Conservation (phyloP, 2,113 vertebrate species). For the Syngnathus floridae region DNA sequence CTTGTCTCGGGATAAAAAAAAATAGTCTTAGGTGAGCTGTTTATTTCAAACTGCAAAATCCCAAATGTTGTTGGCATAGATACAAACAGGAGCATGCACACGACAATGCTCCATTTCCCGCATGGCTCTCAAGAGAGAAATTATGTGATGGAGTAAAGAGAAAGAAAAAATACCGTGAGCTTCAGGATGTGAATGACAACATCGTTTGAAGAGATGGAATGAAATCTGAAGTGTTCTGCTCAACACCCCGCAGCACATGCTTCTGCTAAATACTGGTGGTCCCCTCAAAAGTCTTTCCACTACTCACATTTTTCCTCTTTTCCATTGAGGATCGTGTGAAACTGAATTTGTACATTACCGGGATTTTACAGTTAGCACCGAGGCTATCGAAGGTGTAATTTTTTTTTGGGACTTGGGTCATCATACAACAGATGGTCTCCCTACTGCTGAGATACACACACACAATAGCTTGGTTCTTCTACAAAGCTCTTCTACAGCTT, state of each 20-base stretch:
- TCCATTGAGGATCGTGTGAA: constrained; percentile 9
- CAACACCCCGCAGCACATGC: constrained; percentile 27
- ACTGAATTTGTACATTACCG: constrained; percentile 16
- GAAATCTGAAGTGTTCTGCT: constrained; percentile 28
- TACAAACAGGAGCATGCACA: constrained; percentile 28
- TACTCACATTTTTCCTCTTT: constrained; percentile 14
- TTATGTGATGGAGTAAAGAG: constrained; percentile 38
- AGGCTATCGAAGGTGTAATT: constrained; percentile 4
- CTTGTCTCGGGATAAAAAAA: neutral
- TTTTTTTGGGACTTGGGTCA: constrained; percentile 45
- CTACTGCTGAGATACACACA: constrained; percentile 39
- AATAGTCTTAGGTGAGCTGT: neutral
- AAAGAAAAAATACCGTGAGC: constrained; percentile 33
- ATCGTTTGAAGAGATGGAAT: constrained; percentile 48
- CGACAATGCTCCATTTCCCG: constrained; percentile 37
- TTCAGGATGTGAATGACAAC: constrained; percentile 43
- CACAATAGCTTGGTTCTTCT: neutral
- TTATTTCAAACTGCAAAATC: neutral
- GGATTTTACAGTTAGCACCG: constrained; percentile 16
- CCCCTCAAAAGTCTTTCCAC: constrained; percentile 23
- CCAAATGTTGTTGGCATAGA: constrained; percentile 38
- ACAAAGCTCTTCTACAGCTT: neutral
- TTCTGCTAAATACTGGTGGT: constrained; percentile 24
- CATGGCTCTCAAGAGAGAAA: constrained; percentile 50
- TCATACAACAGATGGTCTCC: constrained; percentile 67